Base-by-base conservation (phyloP, 2,113 vertebrate genomes). In the Montifringilla adamsi region DNA sequence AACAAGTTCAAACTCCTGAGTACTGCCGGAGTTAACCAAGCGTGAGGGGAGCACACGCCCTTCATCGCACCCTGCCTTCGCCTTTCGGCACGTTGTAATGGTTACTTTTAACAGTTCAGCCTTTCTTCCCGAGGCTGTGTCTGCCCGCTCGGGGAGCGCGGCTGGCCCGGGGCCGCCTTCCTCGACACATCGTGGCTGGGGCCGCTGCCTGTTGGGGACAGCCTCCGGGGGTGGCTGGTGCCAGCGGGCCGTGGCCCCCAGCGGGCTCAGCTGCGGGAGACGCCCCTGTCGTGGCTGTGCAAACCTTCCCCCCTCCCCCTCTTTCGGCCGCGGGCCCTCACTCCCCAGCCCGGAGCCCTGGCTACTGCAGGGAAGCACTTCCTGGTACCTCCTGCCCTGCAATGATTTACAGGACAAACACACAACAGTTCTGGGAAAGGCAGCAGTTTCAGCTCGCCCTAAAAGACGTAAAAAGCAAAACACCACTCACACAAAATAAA, bases 181-280 rank as follows among this genome's bases (percentile, higher is more conserved):
- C 2, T 1, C 21, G 1, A 35, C 8, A 0, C 18, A 15, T 4
- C 3, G 9, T 8, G 59, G 26, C 20, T 28, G n/a, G 43, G n/a
- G 15, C 13, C 0, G 13, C 60, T 26, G 20, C 15, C 14, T 22
- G 19, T 2, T 2, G 8, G 35, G 55, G n/a, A 13, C 62, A 30
- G 46, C 4, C 9, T 17, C 4, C 2, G 41, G 21, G 9, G 23
- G 7, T 7, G 35, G 0, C 33, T 1, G 41, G 13, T 27, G 44
- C 0, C 6, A 23, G 22, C 27, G 47, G 74, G 19, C 17, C 18
- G 0, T 7, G 27, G 28, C 23, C 50, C 49, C 3, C n/a, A 6
- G 75, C 41, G 35, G 31, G 64, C n/a, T 52, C 35, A 21, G 76
- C 39, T 7, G 18, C 39, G 17, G 43, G 44, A 27, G 7, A 13